Evolutionary conservation across 2,797 vertebrate genomes (phyloP).

Genomic region (Hypotaenidia okinawae): DNA sequence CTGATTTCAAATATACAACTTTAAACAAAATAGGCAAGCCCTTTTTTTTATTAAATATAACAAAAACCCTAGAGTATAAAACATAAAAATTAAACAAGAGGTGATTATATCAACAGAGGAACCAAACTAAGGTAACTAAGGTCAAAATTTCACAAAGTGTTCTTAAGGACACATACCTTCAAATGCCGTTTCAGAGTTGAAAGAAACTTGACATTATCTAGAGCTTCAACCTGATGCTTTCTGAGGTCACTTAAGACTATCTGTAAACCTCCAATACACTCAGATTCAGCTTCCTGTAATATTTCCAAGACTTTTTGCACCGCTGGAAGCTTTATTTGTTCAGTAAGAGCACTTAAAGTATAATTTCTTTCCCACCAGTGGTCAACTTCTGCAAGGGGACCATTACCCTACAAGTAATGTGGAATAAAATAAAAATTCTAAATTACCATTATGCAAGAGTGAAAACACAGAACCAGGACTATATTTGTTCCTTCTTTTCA

Average conservation of each 20-base stretch:
- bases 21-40: not conserved
- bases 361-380: conserved; percentile 88
- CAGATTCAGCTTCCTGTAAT: conserved; percentile 77
- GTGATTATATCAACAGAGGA: not conserved
- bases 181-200: conserved; percentile 87
- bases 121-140: not conserved
- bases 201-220: conserved; percentile 87
- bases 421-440: not conserved
- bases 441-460: not conserved
- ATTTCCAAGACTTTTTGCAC: conserved; percentile 85
- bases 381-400: conserved; percentile 88
- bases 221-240: conserved; percentile 83
- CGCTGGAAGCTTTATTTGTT: conserved; percentile 84
- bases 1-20: not conserved
- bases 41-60: not conserved
- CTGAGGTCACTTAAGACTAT: conserved; percentile 79
- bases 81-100: not conserved
- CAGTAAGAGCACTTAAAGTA: conserved; percentile 81
- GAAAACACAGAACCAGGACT: not conserved
- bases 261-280: conserved; percentile 78
- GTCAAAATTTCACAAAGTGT: not conserved
- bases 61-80: not conserved
- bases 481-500: not conserved
- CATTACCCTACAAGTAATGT: conserved; percentile 71
- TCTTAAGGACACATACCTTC: conserved; percentile 77